Percentiles rank a stretch among this genome's conserved stretches.
These are phyloP conservation scores for Pangasianodon hypophthalmus DNA, from an alignment of 2,113 vertebrate genomes.

Conservation along the genomic window DNA sequence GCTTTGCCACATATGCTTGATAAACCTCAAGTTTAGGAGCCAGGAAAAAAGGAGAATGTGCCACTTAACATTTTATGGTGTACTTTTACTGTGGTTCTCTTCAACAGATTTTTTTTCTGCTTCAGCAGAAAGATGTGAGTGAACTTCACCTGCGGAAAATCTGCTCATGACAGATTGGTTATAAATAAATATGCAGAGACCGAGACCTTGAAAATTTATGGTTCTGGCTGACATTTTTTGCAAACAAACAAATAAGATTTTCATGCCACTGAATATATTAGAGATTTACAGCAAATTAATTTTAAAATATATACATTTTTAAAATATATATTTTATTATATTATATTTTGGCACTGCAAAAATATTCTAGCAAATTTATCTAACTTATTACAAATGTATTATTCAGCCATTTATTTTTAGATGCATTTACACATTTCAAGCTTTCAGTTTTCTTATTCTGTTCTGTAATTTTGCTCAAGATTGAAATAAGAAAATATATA, in stretches of 20 bases:
- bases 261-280: neutral
- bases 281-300: neutral
- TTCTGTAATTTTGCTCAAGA: neutral
- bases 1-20: conserved; percentile 48
- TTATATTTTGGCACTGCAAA: no score
- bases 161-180: neutral
- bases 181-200: neutral
- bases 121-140: conserved; percentile 24
- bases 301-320: no score
- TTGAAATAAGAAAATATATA: neutral
- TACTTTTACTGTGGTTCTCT: conserved; percentile 43
- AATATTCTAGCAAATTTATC: neutral
- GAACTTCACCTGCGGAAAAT: conserved; percentile 21
- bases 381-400: no score
- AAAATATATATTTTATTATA: no score
- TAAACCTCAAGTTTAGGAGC: conserved; percentile 47
- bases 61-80: conserved; percentile 35
- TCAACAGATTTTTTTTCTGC: conserved; percentile 33
- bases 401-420: no score
- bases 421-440: neutral
- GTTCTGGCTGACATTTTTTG: neutral
- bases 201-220: neutral
- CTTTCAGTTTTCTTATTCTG: neutral
- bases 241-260: neutral
- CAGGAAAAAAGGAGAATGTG: conserved; percentile 33